These are phyloP conservation scores for Homarus gammarus DNA, from an alignment of 2,888 invertebrate genomes.

Conservation along the genomic window DNA sequence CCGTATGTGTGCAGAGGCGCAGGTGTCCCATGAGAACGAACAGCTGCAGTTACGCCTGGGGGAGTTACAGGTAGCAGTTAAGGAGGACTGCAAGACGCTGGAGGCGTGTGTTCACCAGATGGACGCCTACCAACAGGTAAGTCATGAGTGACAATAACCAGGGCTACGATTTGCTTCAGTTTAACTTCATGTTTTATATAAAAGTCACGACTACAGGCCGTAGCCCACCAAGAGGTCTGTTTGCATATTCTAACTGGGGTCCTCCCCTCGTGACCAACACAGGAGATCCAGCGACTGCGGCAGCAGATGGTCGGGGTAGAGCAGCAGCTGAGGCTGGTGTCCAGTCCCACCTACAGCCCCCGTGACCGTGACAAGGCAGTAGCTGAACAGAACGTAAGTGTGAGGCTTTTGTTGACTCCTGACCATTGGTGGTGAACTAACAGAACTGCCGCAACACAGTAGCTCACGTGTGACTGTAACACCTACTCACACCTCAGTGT, in stretches of 20 bases:
- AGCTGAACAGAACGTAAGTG: slow-evolving; percentile 92
- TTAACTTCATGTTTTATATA: not conserved
- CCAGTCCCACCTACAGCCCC: slow-evolving; percentile 90
- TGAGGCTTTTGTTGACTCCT: slow-evolving; percentile 8
- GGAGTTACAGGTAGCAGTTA: slow-evolving; percentile 83
- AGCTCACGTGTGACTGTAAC: slow-evolving; percentile 29
- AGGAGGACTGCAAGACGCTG: slow-evolving; percentile 85
- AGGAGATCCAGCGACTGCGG: slow-evolving; percentile 90
- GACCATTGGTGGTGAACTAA: slow-evolving; percentile 65
- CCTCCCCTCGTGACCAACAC: slow-evolving; percentile 59
- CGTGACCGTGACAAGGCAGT: slow-evolving; percentile 90
- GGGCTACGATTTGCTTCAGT: slow-evolving; percentile 30
- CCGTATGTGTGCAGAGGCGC: slow-evolving; percentile 88
- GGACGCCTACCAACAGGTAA: slow-evolving; percentile 89
- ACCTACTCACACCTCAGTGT: slow-evolving; percentile 27
- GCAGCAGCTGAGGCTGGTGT: slow-evolving; percentile 89
- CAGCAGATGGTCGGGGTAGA: slow-evolving; percentile 92
- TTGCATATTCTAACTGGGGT: not conserved
- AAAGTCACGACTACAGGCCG: not conserved
- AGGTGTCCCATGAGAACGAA: slow-evolving; percentile 86
- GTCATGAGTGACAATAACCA: slow-evolving; percentile 41
- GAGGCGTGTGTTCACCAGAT: slow-evolving; percentile 90
- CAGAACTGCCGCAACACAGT: slow-evolving; percentile 41
- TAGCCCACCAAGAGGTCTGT: slow-evolving; percentile 38
- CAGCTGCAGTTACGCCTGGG: slow-evolving; percentile 86